These are phyloP conservation scores for Calameuta filiformis DNA, from an alignment of 2,888 invertebrate species.

Conservation along the genomic window DNA sequence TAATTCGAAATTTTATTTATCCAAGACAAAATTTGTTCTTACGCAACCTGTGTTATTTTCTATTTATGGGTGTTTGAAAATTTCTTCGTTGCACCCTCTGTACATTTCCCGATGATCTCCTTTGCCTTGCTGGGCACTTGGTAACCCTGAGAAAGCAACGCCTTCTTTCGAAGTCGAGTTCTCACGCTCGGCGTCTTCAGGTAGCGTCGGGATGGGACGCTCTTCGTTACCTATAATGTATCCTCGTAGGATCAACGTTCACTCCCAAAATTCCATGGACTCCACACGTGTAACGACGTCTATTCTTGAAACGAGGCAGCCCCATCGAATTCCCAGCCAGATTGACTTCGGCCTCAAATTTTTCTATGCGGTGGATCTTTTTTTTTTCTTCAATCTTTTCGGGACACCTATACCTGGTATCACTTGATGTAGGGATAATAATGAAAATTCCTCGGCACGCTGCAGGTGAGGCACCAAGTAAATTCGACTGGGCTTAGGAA, in stretches of 20 bases:
- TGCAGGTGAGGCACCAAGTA: too few relatives aligned
- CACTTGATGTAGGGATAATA: too few relatives aligned
- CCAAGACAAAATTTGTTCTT: neutral
- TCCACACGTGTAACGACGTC: conserved; percentile 7
- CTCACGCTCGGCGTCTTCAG: conserved; percentile 51
- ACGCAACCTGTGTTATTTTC: too few relatives aligned
- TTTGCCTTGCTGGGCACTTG: conserved; percentile 51
- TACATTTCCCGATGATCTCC: conserved; percentile 40
- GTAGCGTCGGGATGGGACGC: conserved; percentile 14
- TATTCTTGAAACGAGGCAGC: too few relatives aligned
- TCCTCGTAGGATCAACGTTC: neutral
- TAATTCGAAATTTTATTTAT: neutral
- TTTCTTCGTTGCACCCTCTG: neutral
- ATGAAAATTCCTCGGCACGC: too few relatives aligned
- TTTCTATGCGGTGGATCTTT: too few relatives aligned
- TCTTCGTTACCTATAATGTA: neutral
- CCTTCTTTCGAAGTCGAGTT: conserved; percentile 56
- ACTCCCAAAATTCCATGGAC: conserved; percentile 9
- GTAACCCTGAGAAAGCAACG: conserved; percentile 56
- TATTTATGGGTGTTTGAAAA: neutral
- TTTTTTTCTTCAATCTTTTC: too few relatives aligned
- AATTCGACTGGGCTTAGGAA: too few relatives aligned
- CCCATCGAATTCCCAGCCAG: too few relatives aligned
- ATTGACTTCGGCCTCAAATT: too few relatives aligned
- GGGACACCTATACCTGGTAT: too few relatives aligned